Evolutionary conservation across 2,797 vertebrate genomes (phyloP), one percentile per base, ranked within the genome.

Genomic region (Macrochelys suwanniensis): DNA sequence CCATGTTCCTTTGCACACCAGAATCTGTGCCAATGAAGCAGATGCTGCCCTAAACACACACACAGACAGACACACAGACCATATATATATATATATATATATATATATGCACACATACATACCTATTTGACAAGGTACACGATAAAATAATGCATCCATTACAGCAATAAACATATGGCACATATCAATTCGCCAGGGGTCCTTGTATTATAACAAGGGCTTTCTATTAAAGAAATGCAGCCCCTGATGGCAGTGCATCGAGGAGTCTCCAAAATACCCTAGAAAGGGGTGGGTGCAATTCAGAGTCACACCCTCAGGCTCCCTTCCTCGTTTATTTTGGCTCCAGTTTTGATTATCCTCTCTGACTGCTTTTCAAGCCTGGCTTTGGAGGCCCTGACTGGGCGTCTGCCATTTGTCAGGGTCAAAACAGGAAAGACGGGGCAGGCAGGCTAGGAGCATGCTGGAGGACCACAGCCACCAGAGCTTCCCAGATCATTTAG

Each of bases 121-220:
- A 77, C 57, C 21, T 9, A 71, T 68, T 33, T 88, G 68, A 49
- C 53, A 51, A 10, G 54, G 76, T 1, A 11, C 26, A 8, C 9
- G n/a, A 25, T 6, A 28, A 80, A 89, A 0, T 1, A 85, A 21
- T n/a, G 54, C 76, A 1, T 84, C 49, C 71, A 11, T 50, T 76
- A 61, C 51, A 47, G 12, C 15, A 37, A 26, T 31, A 53, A 25
- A 57, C 16, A 10, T 33, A 65, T 25, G 42, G 68, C 42, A 47
- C 47, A 26, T 2, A 0, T 0, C 83, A 2, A 0, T 4, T 59
- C 23, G 59, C 31, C 15, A n/a, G 11, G 0, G 0, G 85, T 57
- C 76, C 19, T 68, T 54, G 42, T 26, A 42, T 11, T 49, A n/a
- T 42, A 77, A 45, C 9, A 31, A 33, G 45, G 54, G 45, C 78